Evolutionary conservation across 2,888 invertebrate genomes (phyloP).

Genomic region (Dynastes hyllus): DNA sequence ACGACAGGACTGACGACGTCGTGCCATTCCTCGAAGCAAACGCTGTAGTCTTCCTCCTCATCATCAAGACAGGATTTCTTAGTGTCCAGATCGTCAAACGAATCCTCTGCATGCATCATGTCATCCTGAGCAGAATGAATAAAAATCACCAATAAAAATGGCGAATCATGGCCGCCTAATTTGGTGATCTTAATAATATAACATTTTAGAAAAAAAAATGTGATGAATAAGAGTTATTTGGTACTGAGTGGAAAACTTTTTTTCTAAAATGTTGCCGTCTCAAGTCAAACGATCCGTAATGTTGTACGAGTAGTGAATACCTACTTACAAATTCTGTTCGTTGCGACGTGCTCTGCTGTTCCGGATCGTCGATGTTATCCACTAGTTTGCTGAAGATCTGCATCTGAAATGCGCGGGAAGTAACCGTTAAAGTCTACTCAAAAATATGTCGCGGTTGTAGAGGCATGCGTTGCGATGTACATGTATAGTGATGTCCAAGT

Average conservation of each 20-base stretch:
- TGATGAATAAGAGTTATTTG: no score
- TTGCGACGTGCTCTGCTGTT: neutral
- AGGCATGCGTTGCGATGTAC: no score
- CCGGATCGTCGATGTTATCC: conserved; percentile 46
- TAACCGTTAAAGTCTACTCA: neutral
- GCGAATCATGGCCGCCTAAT: no score
- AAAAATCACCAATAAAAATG: no score
- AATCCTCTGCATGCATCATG: neutral
- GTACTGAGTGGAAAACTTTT: no score
- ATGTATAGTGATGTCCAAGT: no score
- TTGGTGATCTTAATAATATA: no score
- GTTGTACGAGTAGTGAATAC: neutral
- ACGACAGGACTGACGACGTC: conserved; percentile 8
- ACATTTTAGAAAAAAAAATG: no score
- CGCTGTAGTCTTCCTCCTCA: conserved; percentile 53
- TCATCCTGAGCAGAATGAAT: neutral
- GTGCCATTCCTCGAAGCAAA: conserved; percentile 48
- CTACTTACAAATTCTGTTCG: conserved; percentile 23
- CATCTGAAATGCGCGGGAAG: conserved; percentile 24
- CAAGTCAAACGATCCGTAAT: no score
- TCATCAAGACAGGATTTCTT: conserved; percentile 40
- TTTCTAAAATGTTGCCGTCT: no score
- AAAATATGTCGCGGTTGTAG: no score
- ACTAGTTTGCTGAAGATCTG: conserved; percentile 56
- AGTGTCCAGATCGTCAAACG: neutral